These are phyloP conservation scores for Nanorana parkeri DNA, from an alignment of 2,113 vertebrate species.

Conservation along the genomic window DNA sequence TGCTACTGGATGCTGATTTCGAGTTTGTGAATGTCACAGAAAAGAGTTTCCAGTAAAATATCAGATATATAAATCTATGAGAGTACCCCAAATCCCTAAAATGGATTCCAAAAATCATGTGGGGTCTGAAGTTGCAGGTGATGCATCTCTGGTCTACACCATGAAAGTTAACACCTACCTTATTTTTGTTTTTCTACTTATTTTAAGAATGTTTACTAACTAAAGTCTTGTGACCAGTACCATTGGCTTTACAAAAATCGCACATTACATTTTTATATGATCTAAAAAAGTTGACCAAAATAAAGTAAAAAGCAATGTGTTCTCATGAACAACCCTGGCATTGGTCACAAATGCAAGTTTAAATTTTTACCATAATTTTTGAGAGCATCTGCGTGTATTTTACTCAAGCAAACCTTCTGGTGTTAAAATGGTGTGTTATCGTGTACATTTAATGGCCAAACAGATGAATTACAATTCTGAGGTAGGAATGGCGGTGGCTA, in stretches of 20 bases:
- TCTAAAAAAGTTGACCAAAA: neutral
- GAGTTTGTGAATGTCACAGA: too few species aligned
- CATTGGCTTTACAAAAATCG: neutral
- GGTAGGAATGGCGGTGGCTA: conserved; percentile 40
- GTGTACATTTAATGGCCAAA: conserved; percentile 31
- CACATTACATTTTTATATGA: neutral
- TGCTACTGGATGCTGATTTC: too few species aligned
- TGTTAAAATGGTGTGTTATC: conserved; percentile 11
- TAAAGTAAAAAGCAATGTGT: neutral
- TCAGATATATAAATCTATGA: too few species aligned
- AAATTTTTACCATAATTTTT: neutral
- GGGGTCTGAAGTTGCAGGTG: too few species aligned
- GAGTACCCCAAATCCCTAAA: too few species aligned
- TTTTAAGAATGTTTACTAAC: conserved; percentile 32
- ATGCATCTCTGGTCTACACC: neutral
- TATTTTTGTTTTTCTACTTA: neutral
- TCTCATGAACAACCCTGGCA: conserved; percentile 5
- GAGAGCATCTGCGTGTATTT: neutral
- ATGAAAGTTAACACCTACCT: neutral
- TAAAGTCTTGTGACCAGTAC: conserved; percentile 28
- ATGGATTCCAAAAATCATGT: too few species aligned
- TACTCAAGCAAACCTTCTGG: neutral
- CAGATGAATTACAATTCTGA: conserved; percentile 37
- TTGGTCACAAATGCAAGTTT: conserved; percentile 20
- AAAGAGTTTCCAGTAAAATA: too few species aligned